These are phyloP conservation scores for Palaemon carinicauda DNA, from an alignment of 1,140 invertebrate species.

Conservation along the genomic window DNA sequence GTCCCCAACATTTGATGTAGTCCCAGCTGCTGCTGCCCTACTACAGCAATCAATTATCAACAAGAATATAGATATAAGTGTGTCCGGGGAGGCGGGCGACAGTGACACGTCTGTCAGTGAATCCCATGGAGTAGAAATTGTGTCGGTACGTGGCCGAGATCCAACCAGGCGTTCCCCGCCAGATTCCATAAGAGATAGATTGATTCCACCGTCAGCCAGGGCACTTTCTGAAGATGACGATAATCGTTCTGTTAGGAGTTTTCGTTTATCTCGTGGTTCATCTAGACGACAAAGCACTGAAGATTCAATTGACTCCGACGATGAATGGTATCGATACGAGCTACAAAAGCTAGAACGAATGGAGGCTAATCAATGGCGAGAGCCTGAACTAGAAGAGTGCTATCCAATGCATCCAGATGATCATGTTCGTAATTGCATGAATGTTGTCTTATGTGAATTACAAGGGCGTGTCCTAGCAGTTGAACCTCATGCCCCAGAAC, in stretches of 20 bases:
- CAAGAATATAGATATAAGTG: slow-evolving; percentile 58
- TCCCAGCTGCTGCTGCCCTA: slow-evolving; percentile 24
- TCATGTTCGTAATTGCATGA: slow-evolving; percentile 57
- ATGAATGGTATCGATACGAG: slow-evolving; percentile 93
- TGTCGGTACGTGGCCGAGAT: slow-evolving; percentile 42
- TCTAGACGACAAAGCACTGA: slow-evolving; percentile 89
- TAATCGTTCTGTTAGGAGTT: slow-evolving; percentile 84
- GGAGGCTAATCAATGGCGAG: slow-evolving; percentile 74
- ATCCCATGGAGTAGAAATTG: slow-evolving; percentile 46
- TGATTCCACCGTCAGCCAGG: slow-evolving; percentile 76
- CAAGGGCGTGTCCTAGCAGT: slow-evolving; percentile 56
- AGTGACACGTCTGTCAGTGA: slow-evolving; percentile 57
- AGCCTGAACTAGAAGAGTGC: slow-evolving; percentile 73
- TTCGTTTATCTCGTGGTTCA: slow-evolving; percentile 83
- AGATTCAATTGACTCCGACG: slow-evolving; percentile 91
- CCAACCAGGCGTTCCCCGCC: slow-evolving; percentile 51
- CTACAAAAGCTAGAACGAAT: slow-evolving; percentile 85
- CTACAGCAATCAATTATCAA: slow-evolving; percentile 39
- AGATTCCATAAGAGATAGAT: slow-evolving; percentile 63
- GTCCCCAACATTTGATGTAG: not conserved
- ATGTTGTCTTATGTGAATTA: slow-evolving; percentile 59
- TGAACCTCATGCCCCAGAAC: slow-evolving; percentile 37
- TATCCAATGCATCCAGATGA: slow-evolving; percentile 65
- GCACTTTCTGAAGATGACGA: slow-evolving; percentile 77
- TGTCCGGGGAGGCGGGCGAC: slow-evolving; percentile 60